Percentiles rank a stretch among this genome's conserved stretches.
These are phyloP conservation scores for Liopterus haemorrhoidalis DNA, from an alignment of 2,888 invertebrate species.

Conservation along the genomic window DNA sequence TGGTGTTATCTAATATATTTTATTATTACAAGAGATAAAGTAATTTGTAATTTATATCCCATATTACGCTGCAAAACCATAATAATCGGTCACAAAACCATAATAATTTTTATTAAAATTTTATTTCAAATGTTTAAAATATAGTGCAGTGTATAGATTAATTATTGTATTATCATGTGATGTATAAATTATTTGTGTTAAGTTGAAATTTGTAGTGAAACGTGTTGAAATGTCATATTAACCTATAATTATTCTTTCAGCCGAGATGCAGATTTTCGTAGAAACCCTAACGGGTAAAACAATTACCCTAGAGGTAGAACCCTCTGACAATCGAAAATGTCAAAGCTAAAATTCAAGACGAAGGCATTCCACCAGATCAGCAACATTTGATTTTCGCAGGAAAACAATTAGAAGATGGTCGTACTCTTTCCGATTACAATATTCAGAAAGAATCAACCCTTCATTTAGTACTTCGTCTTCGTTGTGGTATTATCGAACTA, in stretches of 20 bases:
- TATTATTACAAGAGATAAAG: no score
- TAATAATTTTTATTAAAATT: not conserved
- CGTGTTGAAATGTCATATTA: no score
- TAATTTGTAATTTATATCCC: no score
- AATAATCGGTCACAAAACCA: not conserved
- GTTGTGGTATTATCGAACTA: constrained; percentile 98
- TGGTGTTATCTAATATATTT: no score
- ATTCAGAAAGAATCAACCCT: constrained; percentile 94
- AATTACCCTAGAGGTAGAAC: constrained; percentile 87
- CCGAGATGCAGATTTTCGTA: constrained; percentile 92
- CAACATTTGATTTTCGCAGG: constrained; percentile 89
- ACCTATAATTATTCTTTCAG: constrained; percentile 40
- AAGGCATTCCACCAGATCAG: constrained; percentile 87
- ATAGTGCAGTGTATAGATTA: constrained; percentile 1
- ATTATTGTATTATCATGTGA: constrained; percentile 16
- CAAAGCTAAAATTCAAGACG: constrained; percentile 87
- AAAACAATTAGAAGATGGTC: constrained; percentile 90
- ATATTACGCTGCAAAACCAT: no score
- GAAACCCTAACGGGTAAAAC: constrained; percentile 92
- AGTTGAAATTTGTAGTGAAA: no score
- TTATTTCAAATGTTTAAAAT: not conserved
- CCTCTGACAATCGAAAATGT: constrained; percentile 92
- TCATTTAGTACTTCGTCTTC: constrained; percentile 87
- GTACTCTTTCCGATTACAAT: constrained; percentile 87
- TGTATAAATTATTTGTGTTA: not conserved